Conservation (phyloP, 2,888 invertebrate genomes). For the Aleiodes leptofemur region DNA sequence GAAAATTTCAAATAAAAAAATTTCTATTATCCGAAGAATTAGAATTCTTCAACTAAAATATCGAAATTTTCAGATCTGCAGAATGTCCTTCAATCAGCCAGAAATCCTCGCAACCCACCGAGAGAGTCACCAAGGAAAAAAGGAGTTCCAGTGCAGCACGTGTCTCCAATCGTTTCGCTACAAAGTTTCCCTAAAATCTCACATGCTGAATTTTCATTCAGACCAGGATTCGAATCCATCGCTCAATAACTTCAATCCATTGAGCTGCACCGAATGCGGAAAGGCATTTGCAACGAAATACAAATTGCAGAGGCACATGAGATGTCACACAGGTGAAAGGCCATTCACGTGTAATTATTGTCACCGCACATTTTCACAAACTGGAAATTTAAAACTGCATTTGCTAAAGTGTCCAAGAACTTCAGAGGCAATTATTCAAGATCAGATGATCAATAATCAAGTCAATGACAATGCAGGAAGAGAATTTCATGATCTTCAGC, state of each 20-base stretch:
- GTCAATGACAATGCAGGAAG: conserved; percentile 12
- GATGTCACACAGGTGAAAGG: conserved; percentile 70
- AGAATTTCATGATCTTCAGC: not conserved
- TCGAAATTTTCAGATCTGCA: conserved; percentile 63
- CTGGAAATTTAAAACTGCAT: conserved; percentile 70
- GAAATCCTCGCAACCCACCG: conserved; percentile 70
- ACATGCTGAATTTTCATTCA: conserved; percentile 69
- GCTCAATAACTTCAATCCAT: conserved; percentile 35
- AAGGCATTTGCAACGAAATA: conserved; percentile 72
- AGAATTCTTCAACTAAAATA: not conserved
- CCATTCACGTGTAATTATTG: conserved; percentile 70
- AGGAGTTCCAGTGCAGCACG: conserved; percentile 68
- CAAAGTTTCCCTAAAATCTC: conserved; percentile 70
- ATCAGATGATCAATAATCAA: conserved; percentile 50
- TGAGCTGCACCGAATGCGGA: conserved; percentile 67
- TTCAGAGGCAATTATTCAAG: conserved; percentile 47
- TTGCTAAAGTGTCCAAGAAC: conserved; percentile 62
- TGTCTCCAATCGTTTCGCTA: conserved; percentile 71
- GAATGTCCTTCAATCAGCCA: conserved; percentile 71
- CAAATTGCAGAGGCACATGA: conserved; percentile 66
- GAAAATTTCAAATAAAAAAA: too few relatives aligned
- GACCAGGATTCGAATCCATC: conserved; percentile 55
- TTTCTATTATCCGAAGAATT: too few relatives aligned
- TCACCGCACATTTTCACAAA: conserved; percentile 70
- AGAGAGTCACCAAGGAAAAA: conserved; percentile 68